A percentile compares a stretch with the other conserved stretches of the same genome.
phyloP scores from a whole-genome alignment of 1,140 invertebrate species.

The Drosophila nasuta region DNA sequence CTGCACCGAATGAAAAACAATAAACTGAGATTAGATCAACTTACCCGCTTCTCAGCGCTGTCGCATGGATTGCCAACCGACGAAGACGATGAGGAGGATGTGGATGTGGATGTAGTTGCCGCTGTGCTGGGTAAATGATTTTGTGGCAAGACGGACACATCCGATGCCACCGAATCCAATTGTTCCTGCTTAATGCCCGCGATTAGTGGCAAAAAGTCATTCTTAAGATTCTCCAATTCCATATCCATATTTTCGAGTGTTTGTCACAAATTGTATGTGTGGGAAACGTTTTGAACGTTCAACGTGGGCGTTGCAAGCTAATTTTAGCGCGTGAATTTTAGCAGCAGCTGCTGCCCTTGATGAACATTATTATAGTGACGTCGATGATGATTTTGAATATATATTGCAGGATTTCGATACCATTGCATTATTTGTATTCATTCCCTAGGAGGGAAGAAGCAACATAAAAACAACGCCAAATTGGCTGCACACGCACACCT shows the following conservation, averaged over 20 bases:
- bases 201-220: conserved; percentile 79
- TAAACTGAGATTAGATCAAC: conserved; percentile 43
- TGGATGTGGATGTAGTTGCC: conserved; percentile 71
- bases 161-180: conserved; percentile 69
- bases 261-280: conserved; percentile 10
- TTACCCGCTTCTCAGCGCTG: conserved; percentile 83
- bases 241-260: conserved; percentile 69
- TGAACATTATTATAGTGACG: conserved; percentile 34
- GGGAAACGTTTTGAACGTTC: neutral
- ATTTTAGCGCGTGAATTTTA: conserved; percentile 49
- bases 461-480: conserved; percentile 45
- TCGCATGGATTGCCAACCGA: conserved; percentile 81
- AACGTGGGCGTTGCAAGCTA: conserved; percentile 18
- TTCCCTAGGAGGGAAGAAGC: conserved; percentile 8
- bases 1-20: no score
- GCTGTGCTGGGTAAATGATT: conserved; percentile 61
- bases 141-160: conserved; percentile 53
- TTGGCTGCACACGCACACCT: conserved; percentile 23
- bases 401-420: conserved; percentile 36
- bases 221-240: conserved; percentile 81
- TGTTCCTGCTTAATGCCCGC: conserved; percentile 82
- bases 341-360: conserved; percentile 40
- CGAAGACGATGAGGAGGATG: conserved; percentile 71
- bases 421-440: conserved; percentile 46
- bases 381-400: neutral